Conservation (phyloP, 2,113 vertebrate genomes). For the Sinocyclocheilus grahami region DNA sequence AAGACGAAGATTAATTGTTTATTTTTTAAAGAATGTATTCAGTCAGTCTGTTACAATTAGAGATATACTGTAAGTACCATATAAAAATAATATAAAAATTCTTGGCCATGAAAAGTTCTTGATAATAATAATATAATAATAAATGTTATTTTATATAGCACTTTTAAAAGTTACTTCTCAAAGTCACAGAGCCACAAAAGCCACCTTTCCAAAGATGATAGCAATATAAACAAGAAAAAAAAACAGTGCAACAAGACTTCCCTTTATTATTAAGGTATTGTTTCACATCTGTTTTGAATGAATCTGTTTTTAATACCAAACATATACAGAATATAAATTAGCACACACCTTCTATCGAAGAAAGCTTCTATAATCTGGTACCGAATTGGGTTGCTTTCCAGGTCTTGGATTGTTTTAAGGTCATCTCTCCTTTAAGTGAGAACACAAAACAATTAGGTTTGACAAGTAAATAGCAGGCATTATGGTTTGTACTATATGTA, state of each 20-base stretch:
- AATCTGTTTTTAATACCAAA: not conserved
- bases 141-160: too few relatives aligned
- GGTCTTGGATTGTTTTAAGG: constrained; percentile 84
- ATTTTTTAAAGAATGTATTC: not conserved
- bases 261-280: not conserved
- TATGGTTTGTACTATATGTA: not conserved
- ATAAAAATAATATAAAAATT: not conserved
- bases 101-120: not conserved
- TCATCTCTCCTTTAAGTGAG: constrained; percentile 80
- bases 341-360: constrained; percentile 87
- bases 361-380: constrained; percentile 90
- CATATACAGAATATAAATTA: not conserved
- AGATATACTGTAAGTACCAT: not conserved
- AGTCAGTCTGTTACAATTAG: not conserved
- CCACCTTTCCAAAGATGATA: not conserved
- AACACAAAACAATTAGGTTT: not conserved
- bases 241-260: not conserved
- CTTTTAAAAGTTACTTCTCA: too few relatives aligned
- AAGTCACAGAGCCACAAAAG: not conserved
- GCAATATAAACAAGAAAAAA: not conserved
- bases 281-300: not conserved
- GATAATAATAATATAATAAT: too few relatives aligned
- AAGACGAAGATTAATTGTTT: not conserved
- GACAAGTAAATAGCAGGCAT: not conserved
- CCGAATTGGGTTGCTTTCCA: constrained; percentile 89